phyloP scores from a whole-genome alignment of 2,888 invertebrate genomes.

The Listrodromus nycthemerus region DNA sequence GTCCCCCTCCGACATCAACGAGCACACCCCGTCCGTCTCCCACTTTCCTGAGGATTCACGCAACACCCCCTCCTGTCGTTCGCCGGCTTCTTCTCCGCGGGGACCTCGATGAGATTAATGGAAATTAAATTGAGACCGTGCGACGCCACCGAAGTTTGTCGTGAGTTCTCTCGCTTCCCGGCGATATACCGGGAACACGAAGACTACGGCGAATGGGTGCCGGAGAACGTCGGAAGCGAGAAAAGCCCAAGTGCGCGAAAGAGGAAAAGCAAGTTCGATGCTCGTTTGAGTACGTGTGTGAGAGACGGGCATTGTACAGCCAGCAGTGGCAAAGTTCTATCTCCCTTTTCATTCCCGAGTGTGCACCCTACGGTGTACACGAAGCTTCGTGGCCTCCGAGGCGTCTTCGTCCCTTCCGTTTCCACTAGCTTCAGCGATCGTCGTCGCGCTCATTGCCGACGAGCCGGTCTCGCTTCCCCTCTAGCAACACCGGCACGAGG shows the following conservation, averaged over 20 bases:
- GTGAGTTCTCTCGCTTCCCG: slow-evolving; percentile 33
- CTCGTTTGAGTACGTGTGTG: not conserved
- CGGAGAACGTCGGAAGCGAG: slow-evolving; percentile 2
- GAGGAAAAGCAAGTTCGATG: not conserved
- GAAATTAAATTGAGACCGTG: slow-evolving; percentile 71
- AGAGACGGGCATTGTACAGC: slow-evolving; percentile 39
- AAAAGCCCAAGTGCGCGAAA: not conserved
- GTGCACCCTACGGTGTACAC: slow-evolving; percentile 14
- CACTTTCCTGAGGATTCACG: not conserved
- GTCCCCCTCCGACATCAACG: slow-evolving; percentile 23
- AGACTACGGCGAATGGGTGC: slow-evolving; percentile 5
- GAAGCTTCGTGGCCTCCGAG: slow-evolving; percentile 23
- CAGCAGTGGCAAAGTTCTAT: slow-evolving; percentile 48
- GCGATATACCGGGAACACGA: slow-evolving; percentile 53
- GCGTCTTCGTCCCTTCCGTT: slow-evolving; percentile 58
- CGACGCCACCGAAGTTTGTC: slow-evolving; percentile 66
- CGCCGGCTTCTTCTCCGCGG: slow-evolving; percentile 24
- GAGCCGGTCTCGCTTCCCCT: slow-evolving; percentile 54
- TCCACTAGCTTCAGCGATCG: slow-evolving; percentile 43
- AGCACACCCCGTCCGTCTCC: not conserved
- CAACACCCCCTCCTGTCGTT: not conserved
- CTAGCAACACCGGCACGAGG: slow-evolving; percentile 72
- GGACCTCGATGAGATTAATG: slow-evolving; percentile 71
- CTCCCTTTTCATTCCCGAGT: slow-evolving; percentile 32
- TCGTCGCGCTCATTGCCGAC: slow-evolving; percentile 63